Conservation (phyloP, 2,113 vertebrate genomes). For the Myrmophylax atrothorax region DNA sequence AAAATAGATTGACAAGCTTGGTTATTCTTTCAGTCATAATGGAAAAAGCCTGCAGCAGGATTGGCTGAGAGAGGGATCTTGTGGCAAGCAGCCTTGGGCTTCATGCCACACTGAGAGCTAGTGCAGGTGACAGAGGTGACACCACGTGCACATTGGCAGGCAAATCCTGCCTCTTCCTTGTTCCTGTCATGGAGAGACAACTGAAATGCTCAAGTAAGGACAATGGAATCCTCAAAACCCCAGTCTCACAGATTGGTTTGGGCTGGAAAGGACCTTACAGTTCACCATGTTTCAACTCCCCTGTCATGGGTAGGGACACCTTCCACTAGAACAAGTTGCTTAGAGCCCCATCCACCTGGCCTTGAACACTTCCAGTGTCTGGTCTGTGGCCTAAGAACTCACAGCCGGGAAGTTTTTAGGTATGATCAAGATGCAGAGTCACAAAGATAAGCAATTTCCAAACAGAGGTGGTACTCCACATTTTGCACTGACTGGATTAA, state of each 20-base stretch:
- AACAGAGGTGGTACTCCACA: not conserved
- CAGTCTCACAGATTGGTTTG: not conserved
- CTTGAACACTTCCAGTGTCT: not conserved
- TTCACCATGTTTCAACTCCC: not conserved
- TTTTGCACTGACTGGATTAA: not conserved
- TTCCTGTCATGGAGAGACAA: not conserved
- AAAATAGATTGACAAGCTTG: constrained; percentile 46
- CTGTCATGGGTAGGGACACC: not conserved
- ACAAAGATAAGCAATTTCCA: not conserved
- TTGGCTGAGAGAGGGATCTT: not conserved
- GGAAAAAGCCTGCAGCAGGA: not conserved
- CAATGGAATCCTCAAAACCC: not conserved
- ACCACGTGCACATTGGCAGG: rapidly evolving
- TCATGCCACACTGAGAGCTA: rapidly evolving
- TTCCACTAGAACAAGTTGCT: not conserved
- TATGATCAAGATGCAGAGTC: not conserved
- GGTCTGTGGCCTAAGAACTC: not conserved
- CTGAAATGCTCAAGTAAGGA: rapidly evolving
- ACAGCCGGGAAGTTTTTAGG: not conserved
- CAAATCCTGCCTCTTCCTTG: not conserved
- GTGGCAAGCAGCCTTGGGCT: not conserved
- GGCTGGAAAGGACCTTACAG: not conserved
- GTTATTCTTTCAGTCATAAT: constrained; percentile 21
- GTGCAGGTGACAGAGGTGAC: not conserved
- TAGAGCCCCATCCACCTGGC: not conserved